Percentiles rank a stretch among this genome's conserved stretches.
These are phyloP conservation scores for Limnephilus marmoratus DNA, from an alignment of 2,888 invertebrate genomes.

Conservation along the genomic window DNA sequence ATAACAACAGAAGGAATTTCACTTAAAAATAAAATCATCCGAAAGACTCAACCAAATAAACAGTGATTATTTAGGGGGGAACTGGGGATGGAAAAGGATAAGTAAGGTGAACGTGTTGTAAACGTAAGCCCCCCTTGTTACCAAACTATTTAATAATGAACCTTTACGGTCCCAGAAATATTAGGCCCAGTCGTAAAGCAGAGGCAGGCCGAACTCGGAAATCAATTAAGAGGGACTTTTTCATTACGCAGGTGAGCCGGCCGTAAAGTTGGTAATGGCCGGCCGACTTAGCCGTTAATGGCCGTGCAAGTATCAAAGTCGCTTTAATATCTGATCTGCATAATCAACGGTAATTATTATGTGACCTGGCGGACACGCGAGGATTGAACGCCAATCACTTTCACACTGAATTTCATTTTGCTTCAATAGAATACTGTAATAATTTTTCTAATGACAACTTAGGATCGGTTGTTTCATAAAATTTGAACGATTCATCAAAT, in stretches of 20 bases:
- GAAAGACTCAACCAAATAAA: too few relatives aligned
- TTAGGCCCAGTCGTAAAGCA: constrained; percentile 11
- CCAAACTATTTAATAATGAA: constrained; percentile 30
- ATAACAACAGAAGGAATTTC: too few relatives aligned
- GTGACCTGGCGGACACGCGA: too few relatives aligned
- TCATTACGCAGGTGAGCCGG: constrained; percentile 13
- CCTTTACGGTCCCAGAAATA: constrained; percentile 13
- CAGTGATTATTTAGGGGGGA: too few relatives aligned
- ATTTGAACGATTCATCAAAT: too few relatives aligned
- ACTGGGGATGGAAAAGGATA: neutral
- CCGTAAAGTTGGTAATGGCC: neutral
- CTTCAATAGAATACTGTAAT: too few relatives aligned
- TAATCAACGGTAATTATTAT: too few relatives aligned
- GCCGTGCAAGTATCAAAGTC: constrained; percentile 9
- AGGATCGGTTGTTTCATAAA: too few relatives aligned
- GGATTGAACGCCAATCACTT: too few relatives aligned
- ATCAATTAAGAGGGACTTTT: constrained; percentile 8
- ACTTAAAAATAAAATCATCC: too few relatives aligned
- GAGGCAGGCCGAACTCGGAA: neutral
- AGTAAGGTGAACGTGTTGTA: neutral
- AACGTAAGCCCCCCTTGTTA: neutral
- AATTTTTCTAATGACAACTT: too few relatives aligned
- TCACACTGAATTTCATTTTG: too few relatives aligned
- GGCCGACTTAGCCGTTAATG: constrained; percentile 6
- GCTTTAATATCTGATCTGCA: neutral